These are phyloP conservation scores for Eucidaris tribuloides DNA, from an alignment of 35 echinoderm and acorn worm species.

Conservation along the genomic window DNA sequence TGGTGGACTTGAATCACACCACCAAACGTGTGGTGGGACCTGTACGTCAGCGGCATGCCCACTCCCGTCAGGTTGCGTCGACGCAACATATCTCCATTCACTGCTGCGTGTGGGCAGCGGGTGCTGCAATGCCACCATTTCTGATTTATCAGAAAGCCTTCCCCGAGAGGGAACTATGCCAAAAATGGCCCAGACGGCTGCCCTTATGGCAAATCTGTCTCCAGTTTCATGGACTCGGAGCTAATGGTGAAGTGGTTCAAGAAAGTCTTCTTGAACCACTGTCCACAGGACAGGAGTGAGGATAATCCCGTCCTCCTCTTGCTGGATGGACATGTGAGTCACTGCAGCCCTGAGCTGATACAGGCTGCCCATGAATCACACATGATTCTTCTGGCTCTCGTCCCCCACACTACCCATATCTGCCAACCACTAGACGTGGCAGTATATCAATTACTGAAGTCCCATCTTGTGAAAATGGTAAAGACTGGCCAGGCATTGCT, in stretches of 20 bases:
- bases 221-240: neutral
- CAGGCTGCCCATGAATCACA: too few species aligned
- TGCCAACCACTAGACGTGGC: neutral
- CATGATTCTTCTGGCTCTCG: neutral
- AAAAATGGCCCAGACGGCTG: neutral
- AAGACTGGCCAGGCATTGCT: neutral
- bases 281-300: slow-evolving; percentile 3
- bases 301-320: slow-evolving; percentile 27
- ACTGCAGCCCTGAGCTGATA: too few species aligned
- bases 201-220: neutral
- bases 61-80: neutral
- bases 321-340: slow-evolving; percentile 6
- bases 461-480: neutral
- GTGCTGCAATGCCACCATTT: slow-evolving; percentile 11
- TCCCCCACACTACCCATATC: neutral
- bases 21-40: slow-evolving; percentile 24
- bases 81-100: slow-evolving; percentile 17
- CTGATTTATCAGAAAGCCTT: slow-evolving; percentile 29
- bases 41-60: slow-evolving; percentile 4
- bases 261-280: slow-evolving; percentile 21
- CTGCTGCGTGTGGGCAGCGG: slow-evolving; percentile 24
- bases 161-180: slow-evolving; percentile 23
- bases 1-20: slow-evolving; percentile 41
- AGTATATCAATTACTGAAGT: neutral
- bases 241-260: neutral